Evolutionary conservation across 1,140 invertebrate species (phyloP).

Genomic region (Lepeophtheirus salmonis): DNA sequence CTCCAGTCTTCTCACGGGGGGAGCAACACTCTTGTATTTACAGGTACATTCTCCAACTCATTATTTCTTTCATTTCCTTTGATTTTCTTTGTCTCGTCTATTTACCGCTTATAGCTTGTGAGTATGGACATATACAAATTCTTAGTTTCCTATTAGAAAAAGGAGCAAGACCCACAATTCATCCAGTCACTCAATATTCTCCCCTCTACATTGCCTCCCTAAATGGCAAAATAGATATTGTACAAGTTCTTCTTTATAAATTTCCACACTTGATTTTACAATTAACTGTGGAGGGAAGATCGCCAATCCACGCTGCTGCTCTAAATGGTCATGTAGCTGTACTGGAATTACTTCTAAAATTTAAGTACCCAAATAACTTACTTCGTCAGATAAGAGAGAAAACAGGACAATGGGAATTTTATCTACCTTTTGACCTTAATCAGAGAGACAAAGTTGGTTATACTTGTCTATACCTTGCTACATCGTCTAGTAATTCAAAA

Average conservation of each 20-base stretch:
- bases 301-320: constrained; percentile 76
- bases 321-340: constrained; percentile 62
- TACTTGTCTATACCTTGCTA: constrained; percentile 67
- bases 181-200: constrained; percentile 73
- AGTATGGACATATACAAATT: constrained; percentile 57
- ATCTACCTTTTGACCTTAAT: constrained; percentile 73
- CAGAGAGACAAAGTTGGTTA: constrained; percentile 69
- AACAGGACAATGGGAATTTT: constrained; percentile 55
- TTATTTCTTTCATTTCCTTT: too few relatives aligned
- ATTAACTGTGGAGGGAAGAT: constrained; percentile 71
- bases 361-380: constrained; percentile 53
- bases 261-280: constrained; percentile 43
- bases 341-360: constrained; percentile 55
- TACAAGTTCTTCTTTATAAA: constrained; percentile 49
- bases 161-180: constrained; percentile 62
- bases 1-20: too few relatives aligned
- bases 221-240: constrained; percentile 59
- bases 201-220: constrained; percentile 78
- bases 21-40: too few relatives aligned
- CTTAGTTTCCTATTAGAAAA: constrained; percentile 54
- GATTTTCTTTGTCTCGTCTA: too few relatives aligned
- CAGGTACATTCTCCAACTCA: too few relatives aligned
- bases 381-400: constrained; percentile 45
- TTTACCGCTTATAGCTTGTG: constrained; percentile 41
- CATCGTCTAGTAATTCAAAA: constrained; percentile 56